These are phyloP conservation scores for Micromesistius poutassou DNA, from an alignment of 2,797 vertebrate species.

Conservation along the genomic window DNA sequence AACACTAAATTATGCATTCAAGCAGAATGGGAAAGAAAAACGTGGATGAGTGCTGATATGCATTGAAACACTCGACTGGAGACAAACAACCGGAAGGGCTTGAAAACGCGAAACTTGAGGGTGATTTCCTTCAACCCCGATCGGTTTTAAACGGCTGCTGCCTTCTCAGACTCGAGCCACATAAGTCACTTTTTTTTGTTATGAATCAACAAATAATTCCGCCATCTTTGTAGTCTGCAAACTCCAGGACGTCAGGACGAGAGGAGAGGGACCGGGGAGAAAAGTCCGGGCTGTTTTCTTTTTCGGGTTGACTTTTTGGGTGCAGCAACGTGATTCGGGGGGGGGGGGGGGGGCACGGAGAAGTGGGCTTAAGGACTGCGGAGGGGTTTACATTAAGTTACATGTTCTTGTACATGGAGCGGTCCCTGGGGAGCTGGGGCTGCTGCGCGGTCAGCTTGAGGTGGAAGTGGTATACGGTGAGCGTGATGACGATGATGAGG, in stretches of 20 bases:
- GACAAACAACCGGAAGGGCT: neutral
- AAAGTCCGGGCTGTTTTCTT: neutral
- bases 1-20: slow-evolving; percentile 64
- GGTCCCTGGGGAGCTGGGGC: slow-evolving; percentile 88
- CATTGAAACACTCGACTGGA: slow-evolving; percentile 28
- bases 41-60: slow-evolving; percentile 26
- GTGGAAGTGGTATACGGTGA: slow-evolving; percentile 92
- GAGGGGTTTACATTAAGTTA: slow-evolving; percentile 56
- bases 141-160: too few relatives aligned
- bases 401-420: slow-evolving; percentile 98
- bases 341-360: neutral
- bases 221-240: neutral
- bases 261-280: neutral
- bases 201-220: neutral
- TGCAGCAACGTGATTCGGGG: neutral
- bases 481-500: slow-evolving; percentile 85
- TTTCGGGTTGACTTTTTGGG: neutral
- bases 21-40: slow-evolving; percentile 26
- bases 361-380: slow-evolving; percentile 21
- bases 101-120: neutral
- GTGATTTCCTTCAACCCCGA: neutral
- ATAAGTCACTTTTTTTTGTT: neutral
- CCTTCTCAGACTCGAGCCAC: neutral
- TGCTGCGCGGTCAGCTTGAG: slow-evolving; percentile 89
- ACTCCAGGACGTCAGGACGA: neutral